These are phyloP conservation scores for Pseudorasbora parva DNA, from an alignment of 2,113 vertebrate species.

Conservation along the genomic window DNA sequence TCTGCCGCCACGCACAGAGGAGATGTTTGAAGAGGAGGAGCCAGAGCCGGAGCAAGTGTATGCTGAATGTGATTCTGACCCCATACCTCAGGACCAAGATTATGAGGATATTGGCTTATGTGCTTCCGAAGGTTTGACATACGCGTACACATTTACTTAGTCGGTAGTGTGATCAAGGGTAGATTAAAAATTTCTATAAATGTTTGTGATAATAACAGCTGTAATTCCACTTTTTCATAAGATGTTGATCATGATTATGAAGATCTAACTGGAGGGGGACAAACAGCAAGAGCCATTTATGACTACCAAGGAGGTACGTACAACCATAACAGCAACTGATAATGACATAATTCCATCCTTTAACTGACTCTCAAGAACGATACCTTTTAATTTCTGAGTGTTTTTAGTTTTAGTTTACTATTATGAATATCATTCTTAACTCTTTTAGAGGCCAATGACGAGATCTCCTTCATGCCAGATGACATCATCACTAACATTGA, in stretches of 20 bases:
- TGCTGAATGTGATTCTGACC: slow-evolving; percentile 27
- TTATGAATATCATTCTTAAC: neutral
- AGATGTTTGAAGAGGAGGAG: slow-evolving; percentile 42
- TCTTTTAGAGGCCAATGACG: slow-evolving; percentile 85
- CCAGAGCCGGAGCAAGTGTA: neutral
- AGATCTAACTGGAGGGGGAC: slow-evolving; percentile 58
- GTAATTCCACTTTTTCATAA: slow-evolving; percentile 3
- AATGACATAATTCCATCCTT: neutral
- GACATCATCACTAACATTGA: slow-evolving; percentile 90
- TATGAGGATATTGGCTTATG: slow-evolving; percentile 78
- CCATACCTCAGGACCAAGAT: slow-evolving; percentile 65
- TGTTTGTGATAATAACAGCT: neutral
- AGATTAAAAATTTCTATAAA: neutral
- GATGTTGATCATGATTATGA: slow-evolving; percentile 69
- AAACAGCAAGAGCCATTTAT: slow-evolving; percentile 80
- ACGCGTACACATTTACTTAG: neutral
- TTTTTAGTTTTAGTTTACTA: neutral
- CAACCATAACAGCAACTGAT: neutral
- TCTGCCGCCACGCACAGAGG: slow-evolving; percentile 61
- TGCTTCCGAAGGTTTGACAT: slow-evolving; percentile 55
- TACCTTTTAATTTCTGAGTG: neutral
- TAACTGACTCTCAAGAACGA: neutral
- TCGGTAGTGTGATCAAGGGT: neutral
- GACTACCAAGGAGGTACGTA: slow-evolving; percentile 87
- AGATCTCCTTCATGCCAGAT: slow-evolving; percentile 89